Base-by-base conservation (phyloP, 2,888 invertebrate species). In the Amiota mariae region DNA sequence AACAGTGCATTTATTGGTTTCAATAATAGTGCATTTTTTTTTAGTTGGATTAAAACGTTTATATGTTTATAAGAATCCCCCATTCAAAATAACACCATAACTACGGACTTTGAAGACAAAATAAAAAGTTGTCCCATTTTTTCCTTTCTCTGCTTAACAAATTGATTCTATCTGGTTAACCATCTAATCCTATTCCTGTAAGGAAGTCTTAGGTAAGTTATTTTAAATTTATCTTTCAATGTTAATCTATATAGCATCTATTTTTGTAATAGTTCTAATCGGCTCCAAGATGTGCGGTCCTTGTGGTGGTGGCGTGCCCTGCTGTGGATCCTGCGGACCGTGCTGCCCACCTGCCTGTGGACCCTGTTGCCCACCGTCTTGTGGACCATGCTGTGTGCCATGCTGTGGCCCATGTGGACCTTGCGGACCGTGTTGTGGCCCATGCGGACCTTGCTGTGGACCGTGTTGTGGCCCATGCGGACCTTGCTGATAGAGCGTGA, bases 211-310 rank as follows among this genome's bases (percentile, higher is more conserved):
- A 54, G 11, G 54, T 54, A 54, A 54, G 54, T n/a, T n/a, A 54
- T 12, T 54, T 13, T 1, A 13, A 54, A 36, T 36, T 36, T 36
- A n/a, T n/a, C n/a, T 36, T 6, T 6, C 36, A 6, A 36, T 36
- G 6, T 36, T 6, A 36, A 6, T 6, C 6, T 36, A 6, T 6
- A 36, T 36, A 36, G 36, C 24, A 24, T 24, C 24, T 24, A 24
- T 36, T 2, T 36, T 54, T 4, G 8, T 6, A n/a, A n/a, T 15
- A 54, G 54, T 1, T 15, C 54, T 54, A 54, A 8, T 15, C 54
- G n/a, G 54, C 12, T 54, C 54, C 54, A 54, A 54, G 54, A 54
- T 54, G 54, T 54, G 54, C 15, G 54, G 54, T n/a, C 54, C 54
- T 15, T 54, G 54, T 54, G n/a, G 54, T n/a, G 54, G 54, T 2